Evolutionary conservation across 1,140 invertebrate genomes (phyloP).

Genomic region (Tribolium madens): DNA sequence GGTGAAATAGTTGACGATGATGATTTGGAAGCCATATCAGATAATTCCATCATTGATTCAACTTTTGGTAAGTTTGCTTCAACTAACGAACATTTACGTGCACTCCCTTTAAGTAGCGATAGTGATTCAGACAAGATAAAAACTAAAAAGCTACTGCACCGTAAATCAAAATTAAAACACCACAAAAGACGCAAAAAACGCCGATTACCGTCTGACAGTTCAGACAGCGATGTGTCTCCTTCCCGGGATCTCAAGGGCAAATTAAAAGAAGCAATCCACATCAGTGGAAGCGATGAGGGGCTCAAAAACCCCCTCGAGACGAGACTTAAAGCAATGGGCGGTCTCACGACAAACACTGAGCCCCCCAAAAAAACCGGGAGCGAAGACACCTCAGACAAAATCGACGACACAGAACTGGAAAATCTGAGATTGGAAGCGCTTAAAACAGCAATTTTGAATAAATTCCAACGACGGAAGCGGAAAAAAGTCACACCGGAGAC

Average conservation of each 20-base stretch:
- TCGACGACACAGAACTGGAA: conserved; percentile 57
- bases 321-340: conserved; percentile 53
- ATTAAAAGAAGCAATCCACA: conserved; percentile 60
- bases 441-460: conserved; percentile 62
- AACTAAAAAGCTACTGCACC: conserved; percentile 28
- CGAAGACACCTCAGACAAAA: conserved; percentile 42
- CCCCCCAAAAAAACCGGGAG: conserved; percentile 35
- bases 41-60: conserved; percentile 56
- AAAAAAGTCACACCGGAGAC: conserved; percentile 49
- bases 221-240: conserved; percentile 49
- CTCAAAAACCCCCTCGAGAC: conserved; percentile 54
- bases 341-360: background rate
- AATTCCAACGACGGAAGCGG: conserved; percentile 58
- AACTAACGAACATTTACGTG: conserved; percentile 59
- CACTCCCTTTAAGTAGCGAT: conserved; percentile 63
- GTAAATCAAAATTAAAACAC: background rate
- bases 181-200: conserved; percentile 37
- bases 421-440: conserved; percentile 62
- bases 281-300: conserved; percentile 51
- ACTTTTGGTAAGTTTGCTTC: conserved; percentile 61
- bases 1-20: conserved; percentile 56
- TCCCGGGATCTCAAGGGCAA: conserved; percentile 44
- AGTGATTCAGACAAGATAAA: conserved; percentile 54
- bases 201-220: conserved; percentile 37
- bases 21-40: conserved; percentile 63